phyloP scores from a whole-genome alignment of 2,113 vertebrate species.

The Microcebus ravelobensis region DNA sequence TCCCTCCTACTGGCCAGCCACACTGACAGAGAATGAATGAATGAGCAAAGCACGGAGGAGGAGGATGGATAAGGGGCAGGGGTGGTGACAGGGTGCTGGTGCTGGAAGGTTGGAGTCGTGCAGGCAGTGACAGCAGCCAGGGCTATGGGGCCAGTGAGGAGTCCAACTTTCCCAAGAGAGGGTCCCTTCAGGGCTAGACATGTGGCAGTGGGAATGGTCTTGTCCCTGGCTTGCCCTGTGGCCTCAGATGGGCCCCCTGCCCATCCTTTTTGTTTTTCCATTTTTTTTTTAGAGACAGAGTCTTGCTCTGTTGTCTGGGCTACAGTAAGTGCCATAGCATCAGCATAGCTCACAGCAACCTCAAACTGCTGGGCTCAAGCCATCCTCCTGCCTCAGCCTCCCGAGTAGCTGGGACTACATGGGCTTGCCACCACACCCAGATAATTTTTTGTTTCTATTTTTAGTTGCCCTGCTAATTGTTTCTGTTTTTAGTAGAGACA shows the following conservation, averaged over 20 bases:
- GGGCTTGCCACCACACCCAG: too few relatives aligned
- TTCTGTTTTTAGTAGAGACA: too few relatives aligned
- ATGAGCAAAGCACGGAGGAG: neutral
- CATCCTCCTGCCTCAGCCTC: too few relatives aligned
- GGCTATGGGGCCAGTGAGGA: too few relatives aligned
- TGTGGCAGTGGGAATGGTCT: neutral
- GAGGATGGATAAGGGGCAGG: neutral
- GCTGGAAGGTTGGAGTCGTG: neutral
- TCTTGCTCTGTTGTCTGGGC: too few relatives aligned
- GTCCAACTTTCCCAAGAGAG: neutral
- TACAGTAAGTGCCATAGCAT: too few relatives aligned
- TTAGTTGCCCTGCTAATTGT: too few relatives aligned
- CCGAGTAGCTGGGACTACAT: too few relatives aligned
- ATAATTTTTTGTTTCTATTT: too few relatives aligned
- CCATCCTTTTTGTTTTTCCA: neutral
- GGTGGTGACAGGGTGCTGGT: fast-evolving
- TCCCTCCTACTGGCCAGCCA: neutral
- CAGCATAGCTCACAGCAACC: too few relatives aligned
- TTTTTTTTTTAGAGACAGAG: too few relatives aligned
- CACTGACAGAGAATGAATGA: neutral
- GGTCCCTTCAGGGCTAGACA: neutral
- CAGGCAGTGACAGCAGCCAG: fast-evolving
- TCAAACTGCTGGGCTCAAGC: too few relatives aligned
- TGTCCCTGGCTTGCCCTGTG: neutral
- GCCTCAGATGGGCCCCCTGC: neutral